A percentile compares a stretch with the other conserved stretches of the same genome.
Conservation (phyloP, 2,113 vertebrate genomes). For the Plecturocebus donacophilus region DNA sequence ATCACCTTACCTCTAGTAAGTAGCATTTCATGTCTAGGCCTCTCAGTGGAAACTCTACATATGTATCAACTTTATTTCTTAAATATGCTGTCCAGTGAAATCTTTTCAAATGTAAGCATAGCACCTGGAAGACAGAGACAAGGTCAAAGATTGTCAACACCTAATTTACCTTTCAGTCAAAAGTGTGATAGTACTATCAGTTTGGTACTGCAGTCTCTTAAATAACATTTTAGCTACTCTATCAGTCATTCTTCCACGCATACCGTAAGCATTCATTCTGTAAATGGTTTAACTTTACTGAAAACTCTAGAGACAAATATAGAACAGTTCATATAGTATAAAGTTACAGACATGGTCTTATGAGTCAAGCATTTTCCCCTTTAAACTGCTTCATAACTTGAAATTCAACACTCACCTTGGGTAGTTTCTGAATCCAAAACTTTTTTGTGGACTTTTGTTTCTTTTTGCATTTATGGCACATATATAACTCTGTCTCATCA, state of each 20-base stretch:
- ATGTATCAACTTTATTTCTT: conserved; percentile 98
- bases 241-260: background rate
- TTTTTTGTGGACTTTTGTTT: conserved; percentile 99
- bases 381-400: background rate
- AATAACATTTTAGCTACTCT: background rate
- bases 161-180: background rate
- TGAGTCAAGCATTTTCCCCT: background rate
- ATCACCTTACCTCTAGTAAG: conserved; percentile 92
- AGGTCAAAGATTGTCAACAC: background rate
- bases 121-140: conserved; percentile 86
- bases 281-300: background rate
- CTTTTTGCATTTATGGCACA: conserved; percentile 98
- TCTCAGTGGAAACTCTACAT: conserved; percentile 95
- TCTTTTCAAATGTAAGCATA: conserved; percentile 98
- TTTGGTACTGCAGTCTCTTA: background rate
- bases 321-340: background rate
- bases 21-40: conserved; percentile 96
- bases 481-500: conserved; percentile 97
- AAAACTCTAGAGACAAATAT: background rate
- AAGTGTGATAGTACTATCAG: background rate
- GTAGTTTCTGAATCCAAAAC: conserved; percentile 98
- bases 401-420: conserved; percentile 87
- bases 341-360: background rate
- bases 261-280: background rate
- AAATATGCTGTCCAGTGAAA: conserved; percentile 99